phyloP scores from a whole-genome alignment of 1,140 invertebrate species.

The Eupeodes corollae region DNA sequence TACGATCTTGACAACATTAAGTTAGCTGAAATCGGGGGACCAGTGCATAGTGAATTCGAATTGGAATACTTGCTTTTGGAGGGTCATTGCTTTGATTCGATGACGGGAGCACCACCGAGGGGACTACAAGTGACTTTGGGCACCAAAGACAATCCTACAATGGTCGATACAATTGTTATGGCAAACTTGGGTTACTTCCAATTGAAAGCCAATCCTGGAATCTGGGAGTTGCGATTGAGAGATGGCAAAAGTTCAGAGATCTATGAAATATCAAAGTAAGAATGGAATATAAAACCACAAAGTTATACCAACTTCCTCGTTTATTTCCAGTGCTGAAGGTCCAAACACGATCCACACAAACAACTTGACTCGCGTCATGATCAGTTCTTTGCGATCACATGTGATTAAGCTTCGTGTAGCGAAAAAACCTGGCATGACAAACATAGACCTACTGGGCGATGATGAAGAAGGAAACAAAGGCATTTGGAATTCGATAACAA shows the following conservation, averaged over 20 bases:
- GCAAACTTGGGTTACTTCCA: slow-evolving; percentile 98
- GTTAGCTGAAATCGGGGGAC: slow-evolving; percentile 71
- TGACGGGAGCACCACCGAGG: slow-evolving; percentile 82
- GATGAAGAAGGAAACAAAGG: slow-evolving; percentile 60
- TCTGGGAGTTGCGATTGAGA: slow-evolving; percentile 77
- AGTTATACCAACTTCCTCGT: background rate
- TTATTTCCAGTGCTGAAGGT: slow-evolving; percentile 35
- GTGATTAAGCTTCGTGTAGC: slow-evolving; percentile 83
- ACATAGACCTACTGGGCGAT: slow-evolving; percentile 74
- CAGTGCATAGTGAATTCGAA: slow-evolving; percentile 73
- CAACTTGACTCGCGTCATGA: slow-evolving; percentile 61
- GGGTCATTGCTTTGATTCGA: slow-evolving; percentile 92
- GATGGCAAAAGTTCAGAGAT: slow-evolving; percentile 91
- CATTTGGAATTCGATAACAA: slow-evolving; percentile 90
- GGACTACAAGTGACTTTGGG: slow-evolving; percentile 95
- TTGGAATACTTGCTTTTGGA: slow-evolving; percentile 84
- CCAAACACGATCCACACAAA: slow-evolving; percentile 39
- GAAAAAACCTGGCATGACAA: slow-evolving; percentile 78
- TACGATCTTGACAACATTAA: slow-evolving; percentile 99
- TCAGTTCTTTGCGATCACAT: slow-evolving; percentile 80
- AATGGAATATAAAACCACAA: background rate
- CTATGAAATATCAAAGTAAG: slow-evolving; percentile 68
- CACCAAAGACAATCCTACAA: slow-evolving; percentile 59
- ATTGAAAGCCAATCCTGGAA: slow-evolving; percentile 93
- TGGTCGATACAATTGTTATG: slow-evolving; percentile 98